Conservation (phyloP, 2,888 invertebrate genomes). For the Bedellia somnulentella region DNA sequence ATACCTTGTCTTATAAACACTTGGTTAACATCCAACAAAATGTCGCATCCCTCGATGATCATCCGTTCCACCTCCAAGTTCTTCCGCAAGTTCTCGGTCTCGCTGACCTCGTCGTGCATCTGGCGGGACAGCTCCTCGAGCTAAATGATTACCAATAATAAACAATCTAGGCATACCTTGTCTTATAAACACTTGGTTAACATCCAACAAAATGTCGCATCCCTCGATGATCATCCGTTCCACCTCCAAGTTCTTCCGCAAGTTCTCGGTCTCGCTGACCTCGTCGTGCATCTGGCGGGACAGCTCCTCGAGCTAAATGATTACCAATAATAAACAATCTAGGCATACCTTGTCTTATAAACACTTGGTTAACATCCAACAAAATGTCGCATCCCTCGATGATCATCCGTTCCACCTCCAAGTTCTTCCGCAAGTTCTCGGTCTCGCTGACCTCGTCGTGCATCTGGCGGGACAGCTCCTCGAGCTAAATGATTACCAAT, state of each 20-base stretch:
- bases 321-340: too few relatives aligned
- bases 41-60: conserved; percentile 93
- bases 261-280: conserved; percentile 91
- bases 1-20: conserved; percentile 89
- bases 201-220: conserved; percentile 88
- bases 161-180: conserved; percentile 67
- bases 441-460: conserved; percentile 91
- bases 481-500: background rate
- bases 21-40: conserved; percentile 89
- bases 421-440: conserved; percentile 86
- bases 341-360: conserved; percentile 85
- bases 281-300: conserved; percentile 88
- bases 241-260: conserved; percentile 87
- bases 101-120: too few relatives aligned
- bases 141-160: too few relatives aligned
- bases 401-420: conserved; percentile 91
- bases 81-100: conserved; percentile 89
- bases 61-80: conserved; percentile 90
- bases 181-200: conserved; percentile 90
- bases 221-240: conserved; percentile 94
- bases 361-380: conserved; percentile 90
- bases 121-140: too few relatives aligned
- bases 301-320: conserved; percentile 84
- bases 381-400: conserved; percentile 92
- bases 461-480: conserved; percentile 7